These are phyloP conservation scores for Microchrysa polita DNA, from an alignment of 2,888 invertebrate species.

Conservation along the genomic window DNA sequence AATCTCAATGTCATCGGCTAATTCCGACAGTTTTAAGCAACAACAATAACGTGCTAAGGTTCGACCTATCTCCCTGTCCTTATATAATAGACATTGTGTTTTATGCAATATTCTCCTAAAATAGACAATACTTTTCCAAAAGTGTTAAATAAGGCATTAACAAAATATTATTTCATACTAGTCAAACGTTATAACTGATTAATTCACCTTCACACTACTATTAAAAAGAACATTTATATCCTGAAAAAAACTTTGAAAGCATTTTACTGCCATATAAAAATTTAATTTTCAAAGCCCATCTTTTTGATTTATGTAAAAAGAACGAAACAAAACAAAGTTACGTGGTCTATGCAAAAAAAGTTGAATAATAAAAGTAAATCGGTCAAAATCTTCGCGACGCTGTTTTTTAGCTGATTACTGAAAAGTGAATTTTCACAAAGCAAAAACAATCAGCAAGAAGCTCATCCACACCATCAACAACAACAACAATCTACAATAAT, in stretches of 20 bases:
- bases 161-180: slow-evolving; percentile 19
- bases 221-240: background rate
- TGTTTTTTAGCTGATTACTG: background rate
- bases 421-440: background rate
- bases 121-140: slow-evolving; percentile 4
- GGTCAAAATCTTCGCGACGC: background rate
- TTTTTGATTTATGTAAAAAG: slow-evolving; percentile 35
- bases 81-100: slow-evolving; percentile 1
- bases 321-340: slow-evolving; percentile 41
- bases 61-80: background rate
- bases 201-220: slow-evolving; percentile 10
- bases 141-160: background rate
- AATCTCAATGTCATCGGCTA: slow-evolving; percentile 80
- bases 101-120: background rate
- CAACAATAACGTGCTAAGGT: background rate
- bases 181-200: slow-evolving; percentile 22
- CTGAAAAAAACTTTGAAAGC: slow-evolving; percentile 1
- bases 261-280: slow-evolving; percentile 29
- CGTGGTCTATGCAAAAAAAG: slow-evolving; percentile 13
- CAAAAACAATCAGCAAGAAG: slow-evolving; percentile 20
- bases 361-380: slow-evolving; percentile 4
- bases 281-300: slow-evolving; percentile 7
- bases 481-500: background rate
- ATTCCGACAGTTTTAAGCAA: slow-evolving; percentile 67
- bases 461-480: background rate